Base-by-base conservation (phyloP, 2,113 vertebrate genomes). In the Ibidorhyncha struthersii region DNA sequence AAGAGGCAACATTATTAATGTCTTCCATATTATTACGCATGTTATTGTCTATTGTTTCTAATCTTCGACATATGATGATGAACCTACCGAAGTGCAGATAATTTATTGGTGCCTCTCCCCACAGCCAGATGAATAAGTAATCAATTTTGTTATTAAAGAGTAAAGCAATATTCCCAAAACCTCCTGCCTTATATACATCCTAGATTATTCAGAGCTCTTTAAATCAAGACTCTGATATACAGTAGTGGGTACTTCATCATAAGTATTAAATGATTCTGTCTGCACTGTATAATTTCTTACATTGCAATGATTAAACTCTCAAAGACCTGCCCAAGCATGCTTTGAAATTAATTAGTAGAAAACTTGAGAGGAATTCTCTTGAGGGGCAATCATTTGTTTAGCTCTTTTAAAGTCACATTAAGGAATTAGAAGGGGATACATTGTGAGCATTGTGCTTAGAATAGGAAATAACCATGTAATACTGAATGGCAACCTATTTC, bases 361-460 rank as follows among this genome's bases (percentile, higher is more conserved):
- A 91, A 92, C 19, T 61, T 62, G 32, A 59, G 30, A 81, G 17
- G 38, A 96, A 91, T 95, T 84, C 21, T 96, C 74, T 92, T 91
- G 61, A 82, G 69, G 40, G 47, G 10, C 20, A 90, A 66, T 69
- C 1, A 41, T 90, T 81, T 79, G 2, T 81, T 94, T 71, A 34
- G 15, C 17, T 85, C 27, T 70, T 83, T 79, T 41, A 56, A 86
- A 86, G 23, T 71, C 80, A 70, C 69, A 59, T 30, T 67, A 55
- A 81, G 23, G 78, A 79, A 73, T 80, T 45, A 72, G 40, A 81
- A 80, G 14, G 38, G 14, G 6, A 36, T 71, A 25, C 53, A 58
- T 50, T 47, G 22, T 62, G 15, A 71, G 4, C 26, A 32, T 52
- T 89, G 55, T 20, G 12, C 47, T 81, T 90, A 63, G 20, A 86